Base-by-base conservation (phyloP, 1,140 invertebrate species). In the Ectropis grisescens region DNA sequence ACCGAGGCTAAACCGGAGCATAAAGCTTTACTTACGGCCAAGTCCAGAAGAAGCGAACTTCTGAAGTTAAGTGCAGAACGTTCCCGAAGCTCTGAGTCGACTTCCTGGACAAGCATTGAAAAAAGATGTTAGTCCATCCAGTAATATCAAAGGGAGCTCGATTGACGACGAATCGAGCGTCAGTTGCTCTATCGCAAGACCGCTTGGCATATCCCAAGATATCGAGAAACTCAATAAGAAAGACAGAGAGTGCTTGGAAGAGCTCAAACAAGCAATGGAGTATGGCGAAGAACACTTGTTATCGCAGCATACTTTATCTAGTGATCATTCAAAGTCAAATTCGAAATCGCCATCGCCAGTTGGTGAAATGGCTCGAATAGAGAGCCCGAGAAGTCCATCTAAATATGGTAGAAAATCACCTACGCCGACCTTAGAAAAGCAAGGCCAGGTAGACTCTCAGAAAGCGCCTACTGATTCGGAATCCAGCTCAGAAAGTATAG, bases 101-200 rank as follows among this genome's bases (percentile, higher is more conserved):
- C 85, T 24, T 86, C 85, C 5, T 86, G 85, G 85, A 86, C 85
- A 1, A 87, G 85, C 50, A 82, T 86, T 29, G 85, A 87, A 59
- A n/a, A 86, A 86, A 55, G 85, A 86, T 49, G 70, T 75, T 1
- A 86, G 84, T 42, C 85, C 84, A 10, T 76, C 75, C 32, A 85
- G 85, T 47, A 85, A 89, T 48, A 84, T 85, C 7, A 86, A 85
- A 78, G 80, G 86, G 25, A 86, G 85, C 58, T 86, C 85, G 1
- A 83, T 89, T 14, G 90, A 90, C 31, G 91, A 93, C 47, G 90
- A 91, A 36, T 91, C 91, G 2, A 92, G 90, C 52, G 87, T 90
- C 2, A 92, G 90, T 43, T 92, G 90, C 64, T 91, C 90, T 0
- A 92, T 93, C 47, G 90, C 90, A 9, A 82, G 89, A 34, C 89